Base-by-base conservation (phyloP, 1,140 invertebrate species). In the Pseudobourletiella spinata region DNA sequence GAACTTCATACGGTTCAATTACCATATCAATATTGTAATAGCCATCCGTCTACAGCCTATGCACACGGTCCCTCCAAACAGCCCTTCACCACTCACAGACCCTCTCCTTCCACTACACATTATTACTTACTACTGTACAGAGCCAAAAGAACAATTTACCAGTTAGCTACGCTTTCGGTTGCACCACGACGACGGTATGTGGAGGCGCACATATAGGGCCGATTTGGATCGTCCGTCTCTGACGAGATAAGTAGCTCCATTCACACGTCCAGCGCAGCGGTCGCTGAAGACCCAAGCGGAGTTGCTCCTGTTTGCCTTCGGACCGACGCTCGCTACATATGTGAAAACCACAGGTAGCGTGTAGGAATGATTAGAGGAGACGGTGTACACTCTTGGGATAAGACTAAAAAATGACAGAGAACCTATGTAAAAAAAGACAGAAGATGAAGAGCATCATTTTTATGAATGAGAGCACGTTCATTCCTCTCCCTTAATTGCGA, bases 381-480 rank as follows among this genome's bases (percentile, higher is more conserved):
- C 35, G 35, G n/a, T 11, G 35, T 11, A 11, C n/a, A n/a, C n/a
- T 11, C n/a, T 11, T 11, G n/a, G n/a, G 35, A 39, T 11, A 39
- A n/a, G 11, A 39, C 20, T 8, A 22, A 22, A 48, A 18, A 48
- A 18, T 8, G 44, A 48, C 14, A 48, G 44, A 22, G 20, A 22
- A 48, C 14, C 6, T 22, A 14, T 15, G 6, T 8, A 18, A 48
- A 48, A 22, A 48, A 22, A 22, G 20, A 22, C 11, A 18, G 18
- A 22, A 48, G 18, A 18, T 14, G 6, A 48, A 48, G 44, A 48
- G 44, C 11, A 48, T 22, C 20, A 48, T 48, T 22, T 48, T 48
- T 52, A 29, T 52, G 50, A 52, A 52, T 52, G 50, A 29, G 50
- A 14, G 22, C 50, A 29, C 50, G 22, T 52, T 48, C 20, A 6